Percentiles rank a stretch among this genome's conserved stretches.
These are phyloP conservation scores for Argyrosomus japonicus DNA, from an alignment of 2,113 vertebrate species.

Conservation along the genomic window DNA sequence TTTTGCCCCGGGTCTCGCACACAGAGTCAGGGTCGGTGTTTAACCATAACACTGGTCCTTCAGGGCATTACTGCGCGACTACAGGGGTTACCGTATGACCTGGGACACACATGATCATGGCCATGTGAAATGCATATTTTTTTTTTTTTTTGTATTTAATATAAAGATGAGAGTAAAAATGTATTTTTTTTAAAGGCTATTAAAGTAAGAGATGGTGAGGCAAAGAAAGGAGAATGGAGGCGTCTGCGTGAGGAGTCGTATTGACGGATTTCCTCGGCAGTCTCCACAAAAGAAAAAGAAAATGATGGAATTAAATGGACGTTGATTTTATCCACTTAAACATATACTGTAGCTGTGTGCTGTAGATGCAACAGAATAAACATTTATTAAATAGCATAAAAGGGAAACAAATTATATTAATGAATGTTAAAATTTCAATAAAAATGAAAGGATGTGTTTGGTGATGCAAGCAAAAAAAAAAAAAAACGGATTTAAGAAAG, in stretches of 20 bases:
- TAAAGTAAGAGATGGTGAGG: background rate
- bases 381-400: constrained; percentile 31
- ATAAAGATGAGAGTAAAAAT: background rate
- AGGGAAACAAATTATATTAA: background rate
- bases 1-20: constrained; percentile 59
- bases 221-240: background rate
- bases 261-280: constrained; percentile 29
- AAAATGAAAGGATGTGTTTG: constrained; percentile 2
- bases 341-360: background rate
- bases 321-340: constrained; percentile 13
- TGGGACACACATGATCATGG: constrained; percentile 56
- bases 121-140: constrained; percentile 13
- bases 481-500: background rate
- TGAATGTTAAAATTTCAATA: background rate
- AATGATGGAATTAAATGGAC: constrained; percentile 31
- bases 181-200: background rate
- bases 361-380: constrained; percentile 2
- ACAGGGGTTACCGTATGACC: constrained; percentile 60
- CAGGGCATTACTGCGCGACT: constrained; percentile 56
- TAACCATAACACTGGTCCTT: constrained; percentile 60
- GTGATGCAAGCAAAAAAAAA: constrained; percentile 16
- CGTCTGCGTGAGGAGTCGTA: constrained; percentile 14
- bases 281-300: constrained; percentile 22
- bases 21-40: constrained; percentile 58
- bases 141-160: constrained; percentile 1